phyloP scores from a whole-genome alignment of 2,113 vertebrate genomes.

The Alaudala cheleensis region DNA sequence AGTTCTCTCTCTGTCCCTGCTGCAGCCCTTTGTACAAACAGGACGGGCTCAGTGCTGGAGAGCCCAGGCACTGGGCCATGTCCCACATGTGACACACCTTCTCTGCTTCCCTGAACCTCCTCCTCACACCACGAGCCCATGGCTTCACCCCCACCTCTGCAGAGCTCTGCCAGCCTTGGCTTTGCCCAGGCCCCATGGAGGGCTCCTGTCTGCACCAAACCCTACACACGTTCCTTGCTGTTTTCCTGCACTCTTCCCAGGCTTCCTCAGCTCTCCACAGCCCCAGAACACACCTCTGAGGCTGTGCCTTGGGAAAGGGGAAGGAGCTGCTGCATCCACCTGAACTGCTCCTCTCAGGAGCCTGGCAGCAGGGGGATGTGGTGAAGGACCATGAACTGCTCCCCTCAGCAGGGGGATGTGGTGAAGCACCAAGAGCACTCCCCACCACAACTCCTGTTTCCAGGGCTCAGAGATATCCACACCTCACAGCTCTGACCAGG shows the following conservation, averaged over 20 bases:
- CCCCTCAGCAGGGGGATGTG: no score
- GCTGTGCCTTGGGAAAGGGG: neutral
- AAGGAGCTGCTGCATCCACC: no score
- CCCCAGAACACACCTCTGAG: neutral
- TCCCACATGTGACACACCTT: neutral
- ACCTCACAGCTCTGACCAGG: rapidly evolving
- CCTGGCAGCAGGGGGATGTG: neutral
- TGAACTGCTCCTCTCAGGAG: neutral
- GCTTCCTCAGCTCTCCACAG: neutral
- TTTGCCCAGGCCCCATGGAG: neutral
- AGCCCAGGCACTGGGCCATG: rapidly evolving
- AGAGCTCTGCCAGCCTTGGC: neutral
- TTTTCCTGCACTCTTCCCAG: neutral
- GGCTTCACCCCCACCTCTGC: neutral
- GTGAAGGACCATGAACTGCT: neutral
- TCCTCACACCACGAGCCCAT: rapidly evolving
- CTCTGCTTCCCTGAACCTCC: neutral
- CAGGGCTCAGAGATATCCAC: neutral
- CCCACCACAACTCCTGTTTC: rapidly evolving
- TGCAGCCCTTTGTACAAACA: neutral
- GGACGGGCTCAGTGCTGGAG: neutral
- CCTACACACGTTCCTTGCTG: neutral
- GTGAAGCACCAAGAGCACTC: neutral
- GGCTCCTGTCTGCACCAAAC: rapidly evolving
- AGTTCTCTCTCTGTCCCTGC: neutral